Evolutionary conservation across 2,888 invertebrate genomes (phyloP), one percentile per base, ranked within the genome.

Genomic region (Clusia tigrina): DNA sequence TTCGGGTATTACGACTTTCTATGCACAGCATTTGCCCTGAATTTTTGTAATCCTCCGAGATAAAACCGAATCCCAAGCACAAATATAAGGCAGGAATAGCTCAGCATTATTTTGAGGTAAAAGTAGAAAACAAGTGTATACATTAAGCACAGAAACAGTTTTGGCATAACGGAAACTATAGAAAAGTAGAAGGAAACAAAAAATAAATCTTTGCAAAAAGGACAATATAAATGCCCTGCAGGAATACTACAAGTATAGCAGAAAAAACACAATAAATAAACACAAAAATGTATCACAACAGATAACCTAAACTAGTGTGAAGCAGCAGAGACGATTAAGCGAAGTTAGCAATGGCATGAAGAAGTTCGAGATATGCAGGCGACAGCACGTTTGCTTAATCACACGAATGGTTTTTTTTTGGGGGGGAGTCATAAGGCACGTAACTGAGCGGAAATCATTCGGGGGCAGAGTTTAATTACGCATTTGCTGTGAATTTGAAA

Each of bases 261-360:
- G n/a, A 42, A 17, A 20, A 25, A 57, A 48, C 25, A 23, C 46
- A 57, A 48, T 24, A 5, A 12, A 22, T 10, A 20, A 12, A 22
- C 12, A 56, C 56, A 38, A 42, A n/a, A 25, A 22, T 12, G 24
- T 42, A 38, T 2, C 20, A 42, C 38, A 56, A 20, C 6, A 12
- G 48, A 48, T 48, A 48, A 48, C 9, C 15, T 48, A 48, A 22
- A 48, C 18, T 18, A 48, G 48, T 48, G 48, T 5, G 18, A 48
- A 20, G 57, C 51, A 22, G n/a, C 24, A 32, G 54, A 59, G n/a
- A n/a, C n/a, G n/a, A 59, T 59, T 54, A 54, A 59, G 59, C n/a
- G 37, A 58, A 37, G 53, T 51, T 32, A 6, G 6, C 32, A 15
- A 18, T 48, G 24, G 56, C 38, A 23, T 22, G 23, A 51, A 58